Conservation (phyloP, 2,797 vertebrate species). For the Linurgus olivaceus region DNA sequence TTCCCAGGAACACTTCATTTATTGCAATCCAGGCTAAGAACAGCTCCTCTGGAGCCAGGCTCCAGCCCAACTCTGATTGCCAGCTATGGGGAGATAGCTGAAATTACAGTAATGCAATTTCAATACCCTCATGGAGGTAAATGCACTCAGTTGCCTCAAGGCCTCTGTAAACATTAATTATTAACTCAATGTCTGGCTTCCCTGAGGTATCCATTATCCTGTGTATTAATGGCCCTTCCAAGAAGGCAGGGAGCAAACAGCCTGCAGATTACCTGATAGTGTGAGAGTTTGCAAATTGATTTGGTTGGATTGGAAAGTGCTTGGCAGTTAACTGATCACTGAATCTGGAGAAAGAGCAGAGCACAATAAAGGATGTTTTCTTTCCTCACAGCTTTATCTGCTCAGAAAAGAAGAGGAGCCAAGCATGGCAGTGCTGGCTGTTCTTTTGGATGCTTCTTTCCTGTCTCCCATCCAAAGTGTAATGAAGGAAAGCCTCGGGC, state of each 20-base stretch:
- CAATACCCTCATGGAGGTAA: slow-evolving; percentile 55
- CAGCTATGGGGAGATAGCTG: not conserved
- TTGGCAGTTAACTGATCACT: slow-evolving; percentile 25
- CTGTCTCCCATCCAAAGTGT: not conserved
- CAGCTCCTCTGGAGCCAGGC: not conserved
- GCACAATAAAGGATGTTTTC: not conserved
- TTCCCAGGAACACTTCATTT: not conserved
- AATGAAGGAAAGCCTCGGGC: slow-evolving; percentile 45
- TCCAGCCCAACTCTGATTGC: not conserved
- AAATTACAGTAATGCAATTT: slow-evolving; percentile 18
- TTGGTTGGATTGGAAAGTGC: slow-evolving; percentile 59
- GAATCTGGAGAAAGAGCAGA: not conserved
- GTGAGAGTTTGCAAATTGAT: slow-evolving; percentile 74
- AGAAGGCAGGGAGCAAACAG: slow-evolving; percentile 62
- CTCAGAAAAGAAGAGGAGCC: not conserved
- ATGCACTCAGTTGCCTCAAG: slow-evolving; percentile 58
- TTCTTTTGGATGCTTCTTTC: slow-evolving; percentile 11
- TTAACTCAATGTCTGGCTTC: slow-evolving; percentile 63
- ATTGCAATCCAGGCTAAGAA: not conserved
- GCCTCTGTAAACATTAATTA: slow-evolving; percentile 74
- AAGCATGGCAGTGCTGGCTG: not conserved
- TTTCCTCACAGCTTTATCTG: not conserved
- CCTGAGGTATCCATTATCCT: slow-evolving; percentile 64
- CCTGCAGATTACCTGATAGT: slow-evolving; percentile 68
- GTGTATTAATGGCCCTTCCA: slow-evolving; percentile 59